Percentiles rank a stretch among this genome's conserved stretches.
phyloP scores from a whole-genome alignment of 2,113 vertebrate species.

The Xenopus borealis region DNA sequence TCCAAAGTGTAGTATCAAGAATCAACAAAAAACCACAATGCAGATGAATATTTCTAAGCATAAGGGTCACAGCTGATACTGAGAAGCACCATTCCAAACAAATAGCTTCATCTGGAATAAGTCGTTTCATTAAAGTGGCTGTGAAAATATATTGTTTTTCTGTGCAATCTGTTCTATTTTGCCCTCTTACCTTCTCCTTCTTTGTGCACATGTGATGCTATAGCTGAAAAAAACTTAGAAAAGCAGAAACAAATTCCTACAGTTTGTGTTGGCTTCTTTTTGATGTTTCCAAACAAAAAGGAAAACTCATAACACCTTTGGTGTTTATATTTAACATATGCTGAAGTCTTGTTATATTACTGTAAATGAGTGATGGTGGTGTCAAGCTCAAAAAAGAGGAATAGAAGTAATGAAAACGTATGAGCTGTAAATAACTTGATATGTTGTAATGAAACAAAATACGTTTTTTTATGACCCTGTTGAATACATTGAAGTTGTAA shows the following conservation, averaged over 20 bases:
- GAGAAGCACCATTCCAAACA: too few species aligned
- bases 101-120: too few species aligned
- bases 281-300: background rate
- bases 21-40: too few species aligned
- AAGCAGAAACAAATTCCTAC: too few species aligned
- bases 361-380: background rate
- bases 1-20: too few species aligned
- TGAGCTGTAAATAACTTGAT: background rate
- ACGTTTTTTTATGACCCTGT: too few species aligned
- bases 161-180: too few species aligned
- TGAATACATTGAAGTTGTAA: too few species aligned
- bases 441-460: background rate
- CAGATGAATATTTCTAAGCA: too few species aligned
- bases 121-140: too few species aligned
- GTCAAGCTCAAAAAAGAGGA: background rate
- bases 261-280: background rate
- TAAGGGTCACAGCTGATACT: too few species aligned
- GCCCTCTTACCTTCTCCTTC: background rate
- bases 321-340: conserved; percentile 3
- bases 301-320: background rate
- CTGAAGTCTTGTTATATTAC: background rate
- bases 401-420: background rate
- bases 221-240: background rate
- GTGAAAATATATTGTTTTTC: too few species aligned
- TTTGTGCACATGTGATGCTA: background rate